Evolutionary conservation across 2,888 invertebrate species (phyloP).

Genomic region (Agriopis leucophaearia): DNA sequence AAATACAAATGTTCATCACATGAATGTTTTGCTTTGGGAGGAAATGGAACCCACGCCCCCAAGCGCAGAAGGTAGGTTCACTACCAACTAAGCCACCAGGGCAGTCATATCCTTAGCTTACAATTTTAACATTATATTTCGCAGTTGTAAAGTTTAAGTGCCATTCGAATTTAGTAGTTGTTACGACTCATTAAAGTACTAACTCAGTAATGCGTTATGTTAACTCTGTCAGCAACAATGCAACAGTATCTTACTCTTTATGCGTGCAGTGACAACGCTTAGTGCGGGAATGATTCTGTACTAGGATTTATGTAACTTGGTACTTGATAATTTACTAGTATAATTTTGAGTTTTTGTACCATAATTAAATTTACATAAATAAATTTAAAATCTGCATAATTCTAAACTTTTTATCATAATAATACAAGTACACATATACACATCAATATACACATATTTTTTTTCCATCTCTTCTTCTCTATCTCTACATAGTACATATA

Average conservation of each 20-base stretch:
- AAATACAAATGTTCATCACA: too few relatives aligned
- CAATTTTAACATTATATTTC: not conserved
- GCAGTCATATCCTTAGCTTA: not conserved
- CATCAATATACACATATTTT: too few relatives aligned
- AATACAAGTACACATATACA: too few relatives aligned
- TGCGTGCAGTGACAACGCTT: constrained; percentile 74
- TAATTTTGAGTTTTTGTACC: not conserved
- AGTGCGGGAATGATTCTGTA: constrained; percentile 48
- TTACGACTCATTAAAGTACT: constrained; percentile 18
- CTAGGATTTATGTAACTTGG: constrained; percentile 52
- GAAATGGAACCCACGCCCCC: too few relatives aligned
- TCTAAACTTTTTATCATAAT: too few relatives aligned
- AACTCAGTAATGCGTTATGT: constrained; percentile 49
- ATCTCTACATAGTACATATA: too few relatives aligned
- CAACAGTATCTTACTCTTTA: constrained; percentile 81
- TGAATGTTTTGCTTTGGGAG: too few relatives aligned
- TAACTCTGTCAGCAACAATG: constrained; percentile 76
- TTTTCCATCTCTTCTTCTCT: too few relatives aligned
- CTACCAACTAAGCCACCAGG: too few relatives aligned
- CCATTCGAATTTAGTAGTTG: constrained; percentile 30
- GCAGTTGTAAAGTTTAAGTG: constrained; percentile 6
- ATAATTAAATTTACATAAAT: not conserved
- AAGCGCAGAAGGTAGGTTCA: too few relatives aligned
- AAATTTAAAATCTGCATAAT: too few relatives aligned
- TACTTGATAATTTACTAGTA: constrained; percentile 53